Percentiles rank a stretch among this genome's conserved stretches.
These are phyloP conservation scores for Phymanthus crucifer DNA, from an alignment of 92 coral and sea anemone genomes.

Conservation along the genomic window DNA sequence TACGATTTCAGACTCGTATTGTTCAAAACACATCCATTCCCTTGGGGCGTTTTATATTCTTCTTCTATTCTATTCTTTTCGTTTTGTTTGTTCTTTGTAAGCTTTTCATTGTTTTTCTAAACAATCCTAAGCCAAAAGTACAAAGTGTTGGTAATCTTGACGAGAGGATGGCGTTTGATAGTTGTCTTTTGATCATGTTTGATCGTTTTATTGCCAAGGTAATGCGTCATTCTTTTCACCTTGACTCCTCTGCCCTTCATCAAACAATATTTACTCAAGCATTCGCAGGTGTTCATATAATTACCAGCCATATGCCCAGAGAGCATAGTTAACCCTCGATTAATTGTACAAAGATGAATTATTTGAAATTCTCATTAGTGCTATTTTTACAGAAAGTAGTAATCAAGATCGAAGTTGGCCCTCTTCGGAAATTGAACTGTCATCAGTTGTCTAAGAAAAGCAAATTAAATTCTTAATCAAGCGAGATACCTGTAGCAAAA, in stretches of 20 bases:
- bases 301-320: no score
- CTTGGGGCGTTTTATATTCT: background rate
- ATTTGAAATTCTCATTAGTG: background rate
- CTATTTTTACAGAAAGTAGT: background rate
- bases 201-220: background rate
- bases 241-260: slow-evolving; percentile 2
- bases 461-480: background rate
- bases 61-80: background rate
- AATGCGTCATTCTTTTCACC: background rate
- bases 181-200: background rate
- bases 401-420: background rate
- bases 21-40: background rate
- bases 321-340: background rate
- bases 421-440: background rate
- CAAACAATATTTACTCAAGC: background rate
- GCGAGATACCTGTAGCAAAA: background rate
- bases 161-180: background rate
- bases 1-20: background rate
- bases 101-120: background rate
- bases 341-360: background rate
- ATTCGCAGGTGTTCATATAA: background rate
- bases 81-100: background rate
- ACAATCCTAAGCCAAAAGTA: background rate
- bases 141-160: background rate
- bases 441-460: background rate